Evolutionary conservation across 2,888 invertebrate genomes (phyloP), one percentile per base, ranked within the genome.

Genomic region (Cosmopolites sordidus): DNA sequence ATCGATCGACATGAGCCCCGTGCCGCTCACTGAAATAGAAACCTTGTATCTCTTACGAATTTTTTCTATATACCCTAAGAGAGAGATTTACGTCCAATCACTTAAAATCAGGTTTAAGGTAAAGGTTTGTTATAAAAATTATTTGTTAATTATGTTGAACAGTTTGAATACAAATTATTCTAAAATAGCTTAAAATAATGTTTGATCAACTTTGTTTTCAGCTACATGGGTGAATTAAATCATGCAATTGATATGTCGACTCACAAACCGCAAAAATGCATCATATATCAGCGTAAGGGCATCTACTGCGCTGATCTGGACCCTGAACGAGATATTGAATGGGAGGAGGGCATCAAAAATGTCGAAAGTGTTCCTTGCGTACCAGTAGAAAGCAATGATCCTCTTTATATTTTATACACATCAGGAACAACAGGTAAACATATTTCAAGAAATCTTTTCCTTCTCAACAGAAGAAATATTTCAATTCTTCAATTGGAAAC

Each of bases 351-450:
- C 0, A 63, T 91, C 49, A 74, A 73, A 51, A 74, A 79, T 54
- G 79, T 83, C 0, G 79, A 81, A 2, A 85, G 87, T 0, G 84
- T 86, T 45, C 84, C 87, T 1, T 93, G 93, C 69, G 88, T 92
- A 0, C 81, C 94, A 0, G 85, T 93, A 0, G 88, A 90, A 64
- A 88, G 95, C 1, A 92, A 90, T 64, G 89, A 94, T 64, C 92
- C 95, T 0, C 74, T 95, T 8, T 96, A 96, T 67, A 86, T 96
- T 56, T 77, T 96, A 2, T 95, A 96, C 69, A 96, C 96, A 0
- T 95, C 95, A 1, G 92, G 92, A 58, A 87, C 87, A n/a, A 87
- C 87, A 51, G 86, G 86, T 79, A 75, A 22, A 22, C 4, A 5
- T 22, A 22, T 8, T 22, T n/a, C n/a, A n/a, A n/a, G n/a, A n/a